A percentile compares a stretch with the other conserved stretches of the same genome.
phyloP scores from a whole-genome alignment of 2,113 vertebrate species.

The Prunella himalayana region DNA sequence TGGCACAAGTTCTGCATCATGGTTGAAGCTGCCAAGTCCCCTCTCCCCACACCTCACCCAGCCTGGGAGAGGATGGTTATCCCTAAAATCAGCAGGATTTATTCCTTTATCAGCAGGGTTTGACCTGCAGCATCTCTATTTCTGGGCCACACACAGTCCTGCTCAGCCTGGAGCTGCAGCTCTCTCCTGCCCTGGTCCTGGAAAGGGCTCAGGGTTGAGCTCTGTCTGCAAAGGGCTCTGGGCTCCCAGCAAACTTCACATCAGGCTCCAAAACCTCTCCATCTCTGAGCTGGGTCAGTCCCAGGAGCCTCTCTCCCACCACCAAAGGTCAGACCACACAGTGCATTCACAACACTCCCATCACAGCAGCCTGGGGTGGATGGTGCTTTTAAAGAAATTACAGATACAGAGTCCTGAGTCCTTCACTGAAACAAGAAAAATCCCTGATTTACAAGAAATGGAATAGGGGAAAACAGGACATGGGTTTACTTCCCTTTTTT shows the following conservation, averaged over 20 bases:
- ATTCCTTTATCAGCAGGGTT: not conserved
- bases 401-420: not conserved
- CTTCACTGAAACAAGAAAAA: not conserved
- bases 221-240: not conserved
- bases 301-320: not conserved
- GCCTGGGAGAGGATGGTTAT: not conserved
- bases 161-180: not conserved
- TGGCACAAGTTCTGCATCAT: rapidly evolving
- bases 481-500: not conserved
- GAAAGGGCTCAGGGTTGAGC: not conserved
- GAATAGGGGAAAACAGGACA: constrained; percentile 18
- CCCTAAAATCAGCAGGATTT: not conserved
- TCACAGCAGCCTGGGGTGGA: not conserved
- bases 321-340: not conserved
- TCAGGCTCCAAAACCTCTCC: not conserved
- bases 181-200: not conserved
- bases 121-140: not conserved
- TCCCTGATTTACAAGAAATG: not conserved
- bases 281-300: not conserved
- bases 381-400: not conserved
- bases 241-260: not conserved
- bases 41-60: not conserved
- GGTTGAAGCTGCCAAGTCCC: not conserved
- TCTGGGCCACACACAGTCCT: not conserved
- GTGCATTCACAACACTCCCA: not conserved